Evolutionary conservation across 1,140 invertebrate genomes (phyloP).

Genomic region (Sinonovacula constricta): DNA sequence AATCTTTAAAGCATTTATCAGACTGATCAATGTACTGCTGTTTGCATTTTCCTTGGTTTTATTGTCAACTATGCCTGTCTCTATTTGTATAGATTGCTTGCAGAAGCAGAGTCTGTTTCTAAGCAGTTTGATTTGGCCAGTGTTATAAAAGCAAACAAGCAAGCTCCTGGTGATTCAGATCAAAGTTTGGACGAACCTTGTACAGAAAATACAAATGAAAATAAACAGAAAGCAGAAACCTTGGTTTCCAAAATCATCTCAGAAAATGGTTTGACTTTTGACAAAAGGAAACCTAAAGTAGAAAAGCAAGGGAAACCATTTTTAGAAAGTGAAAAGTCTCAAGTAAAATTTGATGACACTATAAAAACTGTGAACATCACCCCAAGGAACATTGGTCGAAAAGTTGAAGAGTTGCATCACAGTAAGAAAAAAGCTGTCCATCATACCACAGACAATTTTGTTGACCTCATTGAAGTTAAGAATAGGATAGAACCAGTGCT

Average conservation of each 20-base stretch:
- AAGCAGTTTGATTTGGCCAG: constrained; percentile 34
- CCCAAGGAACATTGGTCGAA: constrained; percentile 63
- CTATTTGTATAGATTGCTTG: constrained; percentile 22
- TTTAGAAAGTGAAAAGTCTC: constrained; percentile 33
- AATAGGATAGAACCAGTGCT: constrained; percentile 38
- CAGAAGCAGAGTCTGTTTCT: constrained; percentile 38
- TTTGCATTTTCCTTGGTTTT: not conserved
- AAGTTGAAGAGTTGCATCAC: constrained; percentile 52
- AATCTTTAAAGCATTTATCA: not conserved
- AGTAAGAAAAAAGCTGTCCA: constrained; percentile 32
- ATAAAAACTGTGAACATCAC: constrained; percentile 66
- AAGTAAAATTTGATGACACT: constrained; percentile 62
- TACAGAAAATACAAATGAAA: not conserved
- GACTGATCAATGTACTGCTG: not conserved
- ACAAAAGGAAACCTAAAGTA: constrained; percentile 5
- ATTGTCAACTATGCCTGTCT: not conserved
- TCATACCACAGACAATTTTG: constrained; percentile 26
- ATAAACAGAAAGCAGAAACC: constrained; percentile 18
- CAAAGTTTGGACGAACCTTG: not conserved
- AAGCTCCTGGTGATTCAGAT: constrained; percentile 16
- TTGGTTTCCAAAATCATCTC: constrained; percentile 32
- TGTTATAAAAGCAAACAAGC: constrained; percentile 35
- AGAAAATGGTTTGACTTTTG: constrained; percentile 26
- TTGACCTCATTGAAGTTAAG: constrained; percentile 38
- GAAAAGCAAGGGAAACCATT: not conserved